Evolutionary conservation across 2,797 vertebrate genomes (phyloP), one percentile per base, ranked within the genome.

Genomic region (Microctenopoma stevenorrisi): DNA sequence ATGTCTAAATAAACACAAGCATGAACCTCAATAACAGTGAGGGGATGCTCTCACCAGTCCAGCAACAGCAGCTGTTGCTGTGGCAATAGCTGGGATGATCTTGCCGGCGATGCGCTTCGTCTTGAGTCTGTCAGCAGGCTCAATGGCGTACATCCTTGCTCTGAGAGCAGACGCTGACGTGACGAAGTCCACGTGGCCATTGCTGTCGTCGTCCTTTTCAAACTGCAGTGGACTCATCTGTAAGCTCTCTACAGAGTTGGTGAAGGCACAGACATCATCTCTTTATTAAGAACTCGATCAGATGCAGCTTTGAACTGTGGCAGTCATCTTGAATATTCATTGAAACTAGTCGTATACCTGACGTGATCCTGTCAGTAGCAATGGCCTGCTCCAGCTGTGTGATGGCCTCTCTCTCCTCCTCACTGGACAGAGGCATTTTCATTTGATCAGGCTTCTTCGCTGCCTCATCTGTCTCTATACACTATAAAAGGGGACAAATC

Each of bases 71-170:
- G 98, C 98, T 11, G 98, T 99, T 53, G 98, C 96, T 15, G 98
- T 99, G 75, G 98, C 98, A 46, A 99, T 99, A 18, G 98, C 98
- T 7, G 98, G 98, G 84, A 99, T 99, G 80, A 99, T 99, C 90
- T 98, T 98, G 9, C 98, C 98, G 15, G 98, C 98, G 49, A 99
- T 98, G 47, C 97, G 96, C 76, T 99, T 99, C 68, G 97, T 98
- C 94, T 98, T 98, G 50, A 99, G 93, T 48, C 97, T 92, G 88
- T 99, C 97, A 3, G 97, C 97, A 0, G 96, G 95, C 43, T 99
- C 96, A 0, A 99, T 99, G 73, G 90, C 94, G 83, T 99, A 99
- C 97, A 99, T 96, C 78, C 86, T 94, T 63, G 97, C 98, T 85
- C 98, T 89, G 69, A 99, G 92, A 52, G 96, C 95, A 5, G 98